These are phyloP conservation scores for Lontra canadensis DNA, from an alignment of 2,113 vertebrate species.

Conservation along the genomic window DNA sequence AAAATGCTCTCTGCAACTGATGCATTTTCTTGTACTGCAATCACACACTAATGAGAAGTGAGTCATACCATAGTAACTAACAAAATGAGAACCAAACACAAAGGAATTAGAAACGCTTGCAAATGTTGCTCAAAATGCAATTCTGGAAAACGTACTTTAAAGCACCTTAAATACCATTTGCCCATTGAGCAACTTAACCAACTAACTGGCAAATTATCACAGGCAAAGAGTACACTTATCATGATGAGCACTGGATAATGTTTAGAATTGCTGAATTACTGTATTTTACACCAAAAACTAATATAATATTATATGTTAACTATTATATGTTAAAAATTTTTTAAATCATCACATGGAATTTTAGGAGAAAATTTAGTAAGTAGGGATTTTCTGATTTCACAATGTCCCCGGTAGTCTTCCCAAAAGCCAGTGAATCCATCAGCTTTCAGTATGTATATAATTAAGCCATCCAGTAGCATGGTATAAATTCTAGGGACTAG, in stretches of 20 bases:
- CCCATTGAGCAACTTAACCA: background rate
- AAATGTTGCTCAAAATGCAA: background rate
- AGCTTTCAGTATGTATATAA: background rate
- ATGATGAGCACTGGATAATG: background rate
- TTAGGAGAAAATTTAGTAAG: background rate
- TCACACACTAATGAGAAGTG: conserved; percentile 53
- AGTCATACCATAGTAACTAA: conserved; percentile 54
- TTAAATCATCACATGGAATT: background rate
- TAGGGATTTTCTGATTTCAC: conserved; percentile 33
- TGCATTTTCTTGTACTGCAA: conserved; percentile 39
- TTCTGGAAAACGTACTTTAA: background rate
- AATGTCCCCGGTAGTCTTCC: background rate
- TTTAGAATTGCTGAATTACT: background rate
- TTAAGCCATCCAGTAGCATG: background rate
- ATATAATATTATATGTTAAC: background rate
- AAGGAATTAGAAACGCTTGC: conserved; percentile 16
- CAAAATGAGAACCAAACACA: conserved; percentile 62
- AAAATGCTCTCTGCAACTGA: background rate
- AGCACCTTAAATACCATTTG: background rate
- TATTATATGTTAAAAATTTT: background rate
- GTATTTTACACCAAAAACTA: background rate
- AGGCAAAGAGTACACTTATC: background rate
- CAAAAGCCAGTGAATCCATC: conserved; percentile 16
- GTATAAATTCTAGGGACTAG: background rate
- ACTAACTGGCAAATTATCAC: background rate